Base-by-base conservation (phyloP, 2,113 vertebrate genomes). In the Scophthalmus maximus region DNA sequence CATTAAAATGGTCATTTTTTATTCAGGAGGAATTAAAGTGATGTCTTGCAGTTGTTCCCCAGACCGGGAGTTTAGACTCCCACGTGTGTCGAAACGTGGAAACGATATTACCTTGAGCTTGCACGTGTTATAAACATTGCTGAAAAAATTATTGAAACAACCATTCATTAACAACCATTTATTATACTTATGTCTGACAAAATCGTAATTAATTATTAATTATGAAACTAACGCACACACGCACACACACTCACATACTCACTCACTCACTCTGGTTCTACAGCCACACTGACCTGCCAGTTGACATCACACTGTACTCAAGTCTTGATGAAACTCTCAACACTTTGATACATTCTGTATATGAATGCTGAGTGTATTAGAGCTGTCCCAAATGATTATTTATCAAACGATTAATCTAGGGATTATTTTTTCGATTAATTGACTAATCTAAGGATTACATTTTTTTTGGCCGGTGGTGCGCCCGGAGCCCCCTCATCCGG, bases 1-100 rank as follows among this genome's bases (percentile, higher is more conserved):
- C 34, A 86, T 83, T 86, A 82, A 83, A 77, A 60, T 61, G 32
- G 29, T 76, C 25, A 77, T 60, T 64, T 81, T 73, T 81, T 77
- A 83, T 83, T 83, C 63, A 85, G 68, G 46, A 65, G n/a, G 58
- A 74, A 66, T 82, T 84, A 74, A 89, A 80, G 51, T 18, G 59
- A 52, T 73, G 56, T 60, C 47, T 74, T 68, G 38, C 44, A 26
- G 67, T 66, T 8, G 22, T 69, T 68, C 56, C 58, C 34, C 10
- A 53, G 38, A 56, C 40, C 59, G 59, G 27, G 40, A 75, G 27
- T 67, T 62, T 26, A 12, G 20, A 70, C 49, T 70, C 75, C 64
- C 32, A 69, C 15, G 1, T 12, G 25, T 70, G 42, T 74, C 74
- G 72, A 42, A 77, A 42, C 60, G 23, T 55, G 49, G 36, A 83